phyloP scores from a whole-genome alignment of 1,140 invertebrate genomes.

The Protaetia brevitarsis region DNA sequence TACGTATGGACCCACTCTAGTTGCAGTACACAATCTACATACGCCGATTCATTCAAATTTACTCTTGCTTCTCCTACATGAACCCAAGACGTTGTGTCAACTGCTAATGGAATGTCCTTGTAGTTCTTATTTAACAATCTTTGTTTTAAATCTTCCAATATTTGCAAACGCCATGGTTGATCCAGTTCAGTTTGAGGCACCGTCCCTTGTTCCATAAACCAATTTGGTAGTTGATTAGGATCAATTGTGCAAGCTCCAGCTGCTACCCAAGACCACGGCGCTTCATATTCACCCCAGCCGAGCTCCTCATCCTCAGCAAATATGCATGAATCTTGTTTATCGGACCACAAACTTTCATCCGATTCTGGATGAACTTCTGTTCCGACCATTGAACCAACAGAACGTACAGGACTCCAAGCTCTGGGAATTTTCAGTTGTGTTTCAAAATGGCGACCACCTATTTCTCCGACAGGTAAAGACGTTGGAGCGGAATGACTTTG shows the following conservation, averaged over 20 bases:
- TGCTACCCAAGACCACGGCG: constrained; percentile 71
- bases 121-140: constrained; percentile 48
- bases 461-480: constrained; percentile 42
- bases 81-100: constrained; percentile 80
- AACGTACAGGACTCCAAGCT: constrained; percentile 79
- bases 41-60: constrained; percentile 57
- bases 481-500: constrained; percentile 59
- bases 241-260: constrained; percentile 76
- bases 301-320: constrained; percentile 72
- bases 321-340: constrained; percentile 66
- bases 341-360: constrained; percentile 72
- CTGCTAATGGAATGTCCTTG: constrained; percentile 56
- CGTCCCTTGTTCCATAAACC: constrained; percentile 58
- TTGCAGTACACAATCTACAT: constrained; percentile 75
- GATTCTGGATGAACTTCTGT: constrained; percentile 77
- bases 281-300: constrained; percentile 73
- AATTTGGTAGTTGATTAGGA: constrained; percentile 67
- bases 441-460: constrained; percentile 51
- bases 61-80: constrained; percentile 74
- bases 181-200: constrained; percentile 61
- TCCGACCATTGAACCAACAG: constrained; percentile 73
- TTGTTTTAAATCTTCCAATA: constrained; percentile 66
- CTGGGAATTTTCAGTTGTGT: constrained; percentile 63
- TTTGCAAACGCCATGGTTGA: constrained; percentile 70
- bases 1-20: constrained; percentile 73